Evolutionary conservation across 2,113 vertebrate species (phyloP).

Genomic region (Ciconia maguari): DNA sequence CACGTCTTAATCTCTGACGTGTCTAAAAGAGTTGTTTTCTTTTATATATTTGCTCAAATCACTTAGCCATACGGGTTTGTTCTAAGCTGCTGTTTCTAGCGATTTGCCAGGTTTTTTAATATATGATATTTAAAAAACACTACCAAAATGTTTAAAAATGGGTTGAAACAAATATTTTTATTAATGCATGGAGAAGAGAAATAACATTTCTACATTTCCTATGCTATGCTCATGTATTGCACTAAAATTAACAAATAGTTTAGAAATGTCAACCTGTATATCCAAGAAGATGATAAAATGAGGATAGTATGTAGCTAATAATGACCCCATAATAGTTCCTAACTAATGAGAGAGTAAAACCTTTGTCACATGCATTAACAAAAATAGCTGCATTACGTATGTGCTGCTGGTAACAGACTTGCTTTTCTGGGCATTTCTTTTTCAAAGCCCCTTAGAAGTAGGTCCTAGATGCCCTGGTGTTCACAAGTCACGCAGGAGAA

Average conservation of each 20-base stretch:
- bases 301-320: conserved; percentile 15
- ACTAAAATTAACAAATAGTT: conserved; percentile 1
- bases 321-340: background rate
- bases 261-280: background rate
- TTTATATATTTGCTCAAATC: conserved; percentile 15
- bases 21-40: background rate
- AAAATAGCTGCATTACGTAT: background rate
- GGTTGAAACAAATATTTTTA: background rate
- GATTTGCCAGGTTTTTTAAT: background rate
- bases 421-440: background rate
- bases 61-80: background rate
- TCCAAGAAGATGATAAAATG: background rate
- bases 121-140: background rate
- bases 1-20: background rate
- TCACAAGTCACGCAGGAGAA: background rate
- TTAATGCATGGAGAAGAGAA: background rate
- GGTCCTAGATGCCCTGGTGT: background rate
- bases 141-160: conserved; percentile 13
- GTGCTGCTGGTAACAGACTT: background rate
- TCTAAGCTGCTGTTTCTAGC: background rate
- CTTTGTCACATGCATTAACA: background rate
- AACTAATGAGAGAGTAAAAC: background rate
- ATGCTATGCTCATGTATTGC: background rate
- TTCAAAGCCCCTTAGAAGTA: background rate
- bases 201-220: background rate